Percentiles rank a stretch among this genome's conserved stretches.
phyloP scores from a whole-genome alignment of 2,113 vertebrate genomes.

The Hippocampus zosterae region DNA sequence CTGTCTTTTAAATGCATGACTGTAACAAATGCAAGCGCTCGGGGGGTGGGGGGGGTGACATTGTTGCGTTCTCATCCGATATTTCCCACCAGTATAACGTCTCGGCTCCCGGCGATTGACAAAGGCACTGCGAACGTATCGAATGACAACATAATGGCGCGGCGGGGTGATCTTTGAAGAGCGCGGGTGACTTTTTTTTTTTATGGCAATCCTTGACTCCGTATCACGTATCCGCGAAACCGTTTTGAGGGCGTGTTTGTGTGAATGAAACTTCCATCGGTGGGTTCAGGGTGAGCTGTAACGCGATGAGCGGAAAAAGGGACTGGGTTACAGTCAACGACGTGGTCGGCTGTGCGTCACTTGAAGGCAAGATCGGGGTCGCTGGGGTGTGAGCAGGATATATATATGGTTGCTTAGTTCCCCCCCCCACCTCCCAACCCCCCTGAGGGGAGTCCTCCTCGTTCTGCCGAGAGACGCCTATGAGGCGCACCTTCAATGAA shows the following conservation, averaged over 20 bases:
- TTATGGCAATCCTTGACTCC: slow-evolving; percentile 16
- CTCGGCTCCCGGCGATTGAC: slow-evolving; percentile 31
- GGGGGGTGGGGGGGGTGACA: neutral
- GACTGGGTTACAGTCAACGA: slow-evolving; percentile 6
- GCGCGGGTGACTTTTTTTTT: slow-evolving; percentile 5
- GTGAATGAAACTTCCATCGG: neutral
- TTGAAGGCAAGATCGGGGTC: slow-evolving; percentile 25
- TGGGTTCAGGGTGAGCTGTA: slow-evolving; percentile 5
- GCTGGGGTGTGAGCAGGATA: slow-evolving; percentile 14
- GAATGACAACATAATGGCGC: slow-evolving; percentile 40
- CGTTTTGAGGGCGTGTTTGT: neutral
- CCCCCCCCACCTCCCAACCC: no score
- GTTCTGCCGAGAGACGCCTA: neutral
- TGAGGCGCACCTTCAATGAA: no score
- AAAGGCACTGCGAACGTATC: slow-evolving; percentile 23
- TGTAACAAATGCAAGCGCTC: neutral
- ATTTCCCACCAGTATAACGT: slow-evolving; percentile 58
- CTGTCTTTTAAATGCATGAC: slow-evolving; percentile 1
- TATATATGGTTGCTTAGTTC: slow-evolving; percentile 2
- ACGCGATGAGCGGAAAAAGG: neutral
- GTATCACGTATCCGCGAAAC: neutral
- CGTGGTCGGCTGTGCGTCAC: slow-evolving; percentile 12
- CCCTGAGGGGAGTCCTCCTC: neutral
- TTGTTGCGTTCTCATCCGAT: neutral
- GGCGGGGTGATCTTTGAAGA: neutral